These are phyloP conservation scores for Prionace glauca DNA, from an alignment of 2,797 vertebrate genomes.

Conservation along the genomic window DNA sequence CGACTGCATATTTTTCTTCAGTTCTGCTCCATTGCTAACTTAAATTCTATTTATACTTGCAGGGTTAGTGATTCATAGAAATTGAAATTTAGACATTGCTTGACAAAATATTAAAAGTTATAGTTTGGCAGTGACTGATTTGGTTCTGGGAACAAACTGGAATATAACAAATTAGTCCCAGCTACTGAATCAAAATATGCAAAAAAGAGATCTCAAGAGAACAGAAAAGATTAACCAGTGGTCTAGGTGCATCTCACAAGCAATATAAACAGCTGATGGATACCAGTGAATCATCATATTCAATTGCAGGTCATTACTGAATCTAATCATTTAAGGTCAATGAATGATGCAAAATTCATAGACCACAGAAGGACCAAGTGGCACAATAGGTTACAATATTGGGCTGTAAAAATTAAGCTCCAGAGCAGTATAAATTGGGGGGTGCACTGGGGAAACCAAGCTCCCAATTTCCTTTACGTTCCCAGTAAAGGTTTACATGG, in stretches of 20 bases:
- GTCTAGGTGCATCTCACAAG: not conserved
- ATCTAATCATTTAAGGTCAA: not conserved
- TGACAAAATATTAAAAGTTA: not conserved
- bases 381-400: not conserved
- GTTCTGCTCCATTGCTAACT: not conserved
- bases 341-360: constrained; percentile 3
- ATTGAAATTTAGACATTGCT: not conserved
- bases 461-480: too few species aligned
- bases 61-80: not conserved
- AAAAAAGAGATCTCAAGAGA: not conserved
- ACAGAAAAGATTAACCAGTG: not conserved
- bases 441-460: too few species aligned
- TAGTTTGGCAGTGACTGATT: not conserved
- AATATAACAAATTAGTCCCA: not conserved
- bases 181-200: not conserved
- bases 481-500: too few species aligned
- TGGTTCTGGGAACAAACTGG: not conserved
- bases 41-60: not conserved
- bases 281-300: not conserved
- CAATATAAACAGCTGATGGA: not conserved
- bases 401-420: too few species aligned
- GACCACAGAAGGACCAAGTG: not conserved
- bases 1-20: not conserved
- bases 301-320: not conserved
- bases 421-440: too few species aligned